A percentile compares a stretch with the other conserved stretches of the same genome.
phyloP scores from a whole-genome alignment of 1,140 invertebrate genomes.

The Drosophila mauritiana region DNA sequence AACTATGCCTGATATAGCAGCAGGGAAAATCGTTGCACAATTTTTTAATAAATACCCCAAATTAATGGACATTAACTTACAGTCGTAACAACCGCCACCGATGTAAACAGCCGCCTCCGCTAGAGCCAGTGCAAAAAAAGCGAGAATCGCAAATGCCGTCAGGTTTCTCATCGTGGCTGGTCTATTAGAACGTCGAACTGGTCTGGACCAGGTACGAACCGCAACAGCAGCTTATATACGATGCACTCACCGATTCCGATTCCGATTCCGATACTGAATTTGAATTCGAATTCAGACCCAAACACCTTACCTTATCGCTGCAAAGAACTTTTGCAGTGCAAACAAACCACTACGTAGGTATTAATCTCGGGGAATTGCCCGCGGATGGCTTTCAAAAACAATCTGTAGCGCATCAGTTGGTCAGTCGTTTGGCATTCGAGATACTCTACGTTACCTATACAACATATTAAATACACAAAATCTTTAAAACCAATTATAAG shows the following conservation, averaged over 20 bases:
- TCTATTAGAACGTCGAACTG: slow-evolving; percentile 43
- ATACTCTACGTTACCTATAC: slow-evolving; percentile 5
- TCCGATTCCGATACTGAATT: not conserved
- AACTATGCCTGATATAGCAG: too few species aligned
- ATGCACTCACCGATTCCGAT: slow-evolving; percentile 15
- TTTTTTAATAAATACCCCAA: not conserved
- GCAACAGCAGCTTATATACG: slow-evolving; percentile 61
- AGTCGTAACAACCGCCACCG: slow-evolving; percentile 71
- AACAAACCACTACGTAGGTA: slow-evolving; percentile 32
- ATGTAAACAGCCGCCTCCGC: slow-evolving; percentile 67
- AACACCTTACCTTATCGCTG: slow-evolving; percentile 34
- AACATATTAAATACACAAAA: not conserved
- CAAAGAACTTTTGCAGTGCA: slow-evolving; percentile 27
- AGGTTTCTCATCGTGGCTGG: slow-evolving; percentile 46
- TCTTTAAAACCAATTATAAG: not conserved
- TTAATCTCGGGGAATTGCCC: slow-evolving; percentile 43
- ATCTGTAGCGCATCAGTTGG: slow-evolving; percentile 14
- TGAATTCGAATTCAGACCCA: not conserved
- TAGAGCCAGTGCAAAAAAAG: slow-evolving; percentile 46
- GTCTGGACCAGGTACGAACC: slow-evolving; percentile 51
- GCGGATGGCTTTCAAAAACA: slow-evolving; percentile 34
- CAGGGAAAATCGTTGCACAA: too few species aligned
- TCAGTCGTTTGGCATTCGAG: not conserved
- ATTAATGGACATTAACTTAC: slow-evolving; percentile 33
- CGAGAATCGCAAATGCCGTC: slow-evolving; percentile 44